A percentile compares a stretch with the other conserved stretches of the same genome.
These are phyloP conservation scores for Halcyon leucocephala DNA, from an alignment of 2,797 vertebrate genomes.

Conservation along the genomic window DNA sequence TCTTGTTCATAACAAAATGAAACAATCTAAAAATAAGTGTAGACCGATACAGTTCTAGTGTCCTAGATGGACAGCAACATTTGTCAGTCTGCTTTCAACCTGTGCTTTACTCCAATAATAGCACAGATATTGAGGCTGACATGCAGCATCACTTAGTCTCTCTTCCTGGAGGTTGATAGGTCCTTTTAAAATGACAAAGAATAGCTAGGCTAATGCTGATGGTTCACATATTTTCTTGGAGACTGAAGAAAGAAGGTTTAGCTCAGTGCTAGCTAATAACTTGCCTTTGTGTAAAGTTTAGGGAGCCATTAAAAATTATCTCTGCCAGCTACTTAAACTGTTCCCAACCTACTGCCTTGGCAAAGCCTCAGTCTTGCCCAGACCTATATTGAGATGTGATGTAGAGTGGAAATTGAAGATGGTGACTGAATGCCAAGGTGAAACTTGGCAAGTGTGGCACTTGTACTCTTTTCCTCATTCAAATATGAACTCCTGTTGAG, in stretches of 20 bases:
- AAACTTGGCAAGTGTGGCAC: background rate
- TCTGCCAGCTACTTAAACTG: background rate
- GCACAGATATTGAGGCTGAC: background rate
- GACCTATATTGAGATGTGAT: background rate
- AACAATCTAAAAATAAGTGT: background rate
- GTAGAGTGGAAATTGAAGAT: background rate
- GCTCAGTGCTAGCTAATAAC: background rate
- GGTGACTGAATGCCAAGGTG: background rate
- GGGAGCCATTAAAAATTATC: background rate
- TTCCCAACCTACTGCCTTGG: background rate
- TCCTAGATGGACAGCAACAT: constrained; percentile 1
- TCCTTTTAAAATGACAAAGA: background rate
- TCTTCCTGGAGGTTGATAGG: background rate
- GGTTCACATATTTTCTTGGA: background rate
- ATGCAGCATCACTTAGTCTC: background rate
- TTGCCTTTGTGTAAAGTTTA: background rate
- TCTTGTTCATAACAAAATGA: background rate
- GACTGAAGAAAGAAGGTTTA: background rate
- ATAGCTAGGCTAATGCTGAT: background rate
- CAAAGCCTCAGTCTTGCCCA: background rate
- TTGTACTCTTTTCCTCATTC: background rate
- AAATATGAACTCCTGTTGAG: background rate
- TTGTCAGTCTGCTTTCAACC: background rate
- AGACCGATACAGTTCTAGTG: background rate
- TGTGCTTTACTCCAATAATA: background rate